These are phyloP conservation scores for Acipenser oxyrinchus DNA, from an alignment of 2,797 vertebrate genomes.

Conservation along the genomic window DNA sequence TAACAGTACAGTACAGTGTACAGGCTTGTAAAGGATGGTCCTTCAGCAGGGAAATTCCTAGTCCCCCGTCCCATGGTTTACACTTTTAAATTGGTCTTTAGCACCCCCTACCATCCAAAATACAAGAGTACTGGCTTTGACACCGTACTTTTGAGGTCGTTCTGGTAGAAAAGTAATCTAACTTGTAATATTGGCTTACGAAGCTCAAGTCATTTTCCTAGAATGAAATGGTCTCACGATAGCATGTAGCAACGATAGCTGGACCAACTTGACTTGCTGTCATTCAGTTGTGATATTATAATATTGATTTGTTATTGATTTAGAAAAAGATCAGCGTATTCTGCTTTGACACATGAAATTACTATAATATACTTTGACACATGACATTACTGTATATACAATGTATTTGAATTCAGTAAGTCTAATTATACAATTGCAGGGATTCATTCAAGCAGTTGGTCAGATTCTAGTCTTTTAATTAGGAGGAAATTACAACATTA, in stretches of 20 bases:
- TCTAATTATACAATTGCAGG: no score
- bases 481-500: no score
- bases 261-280: no score
- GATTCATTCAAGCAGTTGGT: no score
- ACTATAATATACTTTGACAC: no score
- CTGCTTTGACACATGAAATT: no score
- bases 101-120: slow-evolving; percentile 45
- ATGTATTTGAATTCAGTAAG: no score
- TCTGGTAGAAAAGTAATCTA: neutral
- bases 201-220: neutral
- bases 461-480: no score
- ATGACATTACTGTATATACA: neutral
- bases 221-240: no score
- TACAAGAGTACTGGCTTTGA: slow-evolving; percentile 23
- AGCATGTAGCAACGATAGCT: no score
- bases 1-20: slow-evolving; percentile 10
- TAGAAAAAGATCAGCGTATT: neutral
- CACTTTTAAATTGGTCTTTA: slow-evolving; percentile 46
- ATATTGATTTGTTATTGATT: no score
- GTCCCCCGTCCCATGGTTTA: neutral
- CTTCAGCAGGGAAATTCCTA: neutral
- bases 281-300: no score
- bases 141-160: neutral
- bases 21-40: neutral
- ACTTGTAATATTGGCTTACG: neutral